Percentiles rank a stretch among this genome's conserved stretches.
Evolutionary conservation across 2,888 invertebrate genomes (phyloP).

Genomic region (Melanchra persicariae): DNA sequence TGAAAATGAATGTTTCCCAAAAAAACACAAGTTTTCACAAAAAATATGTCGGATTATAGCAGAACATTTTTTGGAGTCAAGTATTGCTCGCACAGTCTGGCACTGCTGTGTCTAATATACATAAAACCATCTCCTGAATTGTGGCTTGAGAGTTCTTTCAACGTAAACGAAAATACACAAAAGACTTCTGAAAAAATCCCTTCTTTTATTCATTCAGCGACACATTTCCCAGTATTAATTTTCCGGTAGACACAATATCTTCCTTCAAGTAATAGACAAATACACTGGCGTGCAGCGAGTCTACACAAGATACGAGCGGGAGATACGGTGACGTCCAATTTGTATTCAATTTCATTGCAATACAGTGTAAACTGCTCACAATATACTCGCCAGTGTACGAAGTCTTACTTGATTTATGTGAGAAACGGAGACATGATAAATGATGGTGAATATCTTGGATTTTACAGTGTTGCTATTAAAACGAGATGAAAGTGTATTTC

Average conservation of each 20-base stretch:
- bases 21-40: too few species aligned
- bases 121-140: too few species aligned
- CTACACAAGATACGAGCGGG: constrained; percentile 27
- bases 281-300: constrained; percentile 44
- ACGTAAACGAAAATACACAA: neutral
- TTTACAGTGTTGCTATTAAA: constrained; percentile 10
- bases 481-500: neutral
- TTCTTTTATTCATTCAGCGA: neutral
- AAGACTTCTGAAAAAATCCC: neutral
- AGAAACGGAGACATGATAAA: constrained; percentile 29
- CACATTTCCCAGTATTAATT: constrained; percentile 37
- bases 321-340: constrained; percentile 61
- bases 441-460: neutral
- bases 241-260: constrained; percentile 39
- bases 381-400: constrained; percentile 44
- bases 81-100: too few species aligned
- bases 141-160: neutral
- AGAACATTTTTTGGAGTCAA: neutral
- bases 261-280: constrained; percentile 33
- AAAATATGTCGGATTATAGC: too few species aligned
- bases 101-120: too few species aligned
- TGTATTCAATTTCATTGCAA: constrained; percentile 65
- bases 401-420: constrained; percentile 56
- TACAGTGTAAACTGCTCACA: constrained; percentile 55
- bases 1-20: too few species aligned